phyloP scores from a whole-genome alignment of 92 coral and sea anemone species.

The Palythoa heliodiscus region DNA sequence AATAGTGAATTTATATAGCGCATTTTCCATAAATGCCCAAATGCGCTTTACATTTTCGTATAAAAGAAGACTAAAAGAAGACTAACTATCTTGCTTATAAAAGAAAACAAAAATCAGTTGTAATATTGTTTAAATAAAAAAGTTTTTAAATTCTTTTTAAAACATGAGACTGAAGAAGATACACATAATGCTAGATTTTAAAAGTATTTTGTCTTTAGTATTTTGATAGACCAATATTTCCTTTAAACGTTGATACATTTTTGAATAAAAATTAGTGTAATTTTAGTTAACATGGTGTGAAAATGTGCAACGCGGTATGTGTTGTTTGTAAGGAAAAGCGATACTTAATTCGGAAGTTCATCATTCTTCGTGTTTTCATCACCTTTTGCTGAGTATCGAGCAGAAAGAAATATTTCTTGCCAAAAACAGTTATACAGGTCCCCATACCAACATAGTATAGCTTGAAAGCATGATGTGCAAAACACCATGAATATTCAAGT shows the following conservation, averaged over 20 bases:
- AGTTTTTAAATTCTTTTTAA: no score
- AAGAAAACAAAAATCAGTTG: no score
- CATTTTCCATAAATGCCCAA: no score
- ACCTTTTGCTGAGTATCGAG: neutral
- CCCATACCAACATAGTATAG: neutral
- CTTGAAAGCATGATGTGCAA: neutral
- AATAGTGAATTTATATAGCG: no score
- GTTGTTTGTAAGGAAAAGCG: neutral
- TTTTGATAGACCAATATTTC: neutral
- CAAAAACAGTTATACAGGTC: neutral
- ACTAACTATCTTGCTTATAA: no score
- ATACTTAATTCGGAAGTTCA: neutral
- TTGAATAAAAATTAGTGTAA: no score
- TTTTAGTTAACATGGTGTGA: neutral
- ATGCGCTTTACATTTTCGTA: no score
- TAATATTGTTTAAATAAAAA: no score
- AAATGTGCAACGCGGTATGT: neutral
- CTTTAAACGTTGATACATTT: no score
- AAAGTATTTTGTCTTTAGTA: neutral
- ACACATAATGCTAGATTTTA: neutral
- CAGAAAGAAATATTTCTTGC: neutral
- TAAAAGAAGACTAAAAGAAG: no score
- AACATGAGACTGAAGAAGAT: neutral
- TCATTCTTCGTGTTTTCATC: neutral
- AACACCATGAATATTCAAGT: neutral